Evolutionary conservation across 1,140 invertebrate species (phyloP), one percentile per base, ranked within the genome.

Genomic region (Scaptomyza graminum): DNA sequence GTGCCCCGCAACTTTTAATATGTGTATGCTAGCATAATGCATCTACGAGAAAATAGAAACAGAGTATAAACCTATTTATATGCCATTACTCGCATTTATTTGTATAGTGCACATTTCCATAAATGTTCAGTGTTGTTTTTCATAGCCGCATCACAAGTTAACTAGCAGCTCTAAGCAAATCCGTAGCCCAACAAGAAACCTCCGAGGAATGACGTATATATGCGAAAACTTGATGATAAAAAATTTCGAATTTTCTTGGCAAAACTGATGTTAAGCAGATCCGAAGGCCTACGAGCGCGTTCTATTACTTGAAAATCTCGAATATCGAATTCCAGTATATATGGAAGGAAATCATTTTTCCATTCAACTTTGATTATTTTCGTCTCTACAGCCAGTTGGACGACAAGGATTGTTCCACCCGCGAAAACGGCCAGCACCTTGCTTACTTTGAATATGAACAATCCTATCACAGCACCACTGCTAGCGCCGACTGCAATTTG

Each of bases 131-230:
- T 49, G 28, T 47, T 54, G 12, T 28, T 28, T 28, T 49, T 5
- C 39, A 11, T 3, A 3, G 37, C 7, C 13, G 28, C 28, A 28
- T 28, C 28, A 28, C 5, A 28, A 28, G 6, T 62, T 61, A 83
- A 3, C 18, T 22, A 22, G 18, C 18, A 22, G 18, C 18, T 22
- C 18, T 22, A 22, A 22, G 76, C 67, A 8, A 56, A 51, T 15
- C 75, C 80, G 46, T 84, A 79, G 15, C 80, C 80, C n/a, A 83
- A 13, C 9, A 83, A 52, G 28, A 83, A 68, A 1, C 80, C 80
- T 7, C 63, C 80, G 9, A 83, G 5, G 37, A 83, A 69, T 34
- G 31, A 34, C 31, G 9, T 8, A 7, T 34, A 34, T 34, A 34
- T 2, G 7, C 31, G 31, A 2, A 34, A 34, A 34, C 31, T 34